Conservation (phyloP, 2,113 vertebrate species). For the Vidua chalybeata region DNA sequence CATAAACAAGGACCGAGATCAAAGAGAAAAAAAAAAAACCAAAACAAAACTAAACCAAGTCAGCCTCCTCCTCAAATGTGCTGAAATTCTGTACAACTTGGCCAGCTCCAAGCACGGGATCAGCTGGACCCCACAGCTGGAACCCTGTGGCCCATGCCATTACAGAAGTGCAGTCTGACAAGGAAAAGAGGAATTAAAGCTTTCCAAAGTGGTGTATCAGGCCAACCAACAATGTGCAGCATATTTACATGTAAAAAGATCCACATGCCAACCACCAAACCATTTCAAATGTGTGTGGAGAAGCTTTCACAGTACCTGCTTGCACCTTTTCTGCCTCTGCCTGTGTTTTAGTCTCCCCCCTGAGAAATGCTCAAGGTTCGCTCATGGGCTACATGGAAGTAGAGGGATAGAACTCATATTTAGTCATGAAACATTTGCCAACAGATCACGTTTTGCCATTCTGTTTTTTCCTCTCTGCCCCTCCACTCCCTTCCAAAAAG, state of each 20-base stretch:
- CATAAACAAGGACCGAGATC: background rate
- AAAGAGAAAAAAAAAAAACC: background rate
- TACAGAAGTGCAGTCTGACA: background rate
- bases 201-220: background rate
- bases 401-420: constrained; percentile 64
- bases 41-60: background rate
- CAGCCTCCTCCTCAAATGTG: background rate
- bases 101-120: background rate
- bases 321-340: constrained; percentile 56
- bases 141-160: background rate
- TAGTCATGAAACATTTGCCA: constrained; percentile 68
- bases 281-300: constrained; percentile 49
- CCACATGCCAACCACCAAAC: constrained; percentile 47
- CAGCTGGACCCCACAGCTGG: background rate
- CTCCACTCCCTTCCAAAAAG: background rate
- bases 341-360: constrained; percentile 30
- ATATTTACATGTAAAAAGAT: constrained; percentile 28
- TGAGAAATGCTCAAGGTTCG: background rate
- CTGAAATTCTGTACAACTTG: background rate
- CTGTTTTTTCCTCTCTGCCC: constrained; percentile 58
- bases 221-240: background rate
- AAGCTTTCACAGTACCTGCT: constrained; percentile 49
- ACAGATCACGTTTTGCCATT: constrained; percentile 68
- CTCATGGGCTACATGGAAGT: constrained; percentile 50
- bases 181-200: background rate